These are phyloP conservation scores for Lamprologus ornatipinnis DNA, from an alignment of 2,113 vertebrate genomes.

Conservation along the genomic window DNA sequence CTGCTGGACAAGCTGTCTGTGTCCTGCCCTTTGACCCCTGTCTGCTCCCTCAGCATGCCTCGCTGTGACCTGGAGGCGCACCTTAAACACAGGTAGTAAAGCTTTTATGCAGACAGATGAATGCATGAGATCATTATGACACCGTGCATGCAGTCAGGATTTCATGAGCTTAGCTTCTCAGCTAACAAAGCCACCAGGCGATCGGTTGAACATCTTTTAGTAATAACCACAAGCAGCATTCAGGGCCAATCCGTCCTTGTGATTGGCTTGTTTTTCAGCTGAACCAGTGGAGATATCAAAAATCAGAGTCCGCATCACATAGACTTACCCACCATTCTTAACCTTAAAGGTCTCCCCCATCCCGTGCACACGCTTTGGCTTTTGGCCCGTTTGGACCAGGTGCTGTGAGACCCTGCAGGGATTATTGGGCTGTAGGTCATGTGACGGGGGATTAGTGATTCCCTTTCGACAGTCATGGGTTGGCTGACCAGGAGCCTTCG, in stretches of 20 bases:
- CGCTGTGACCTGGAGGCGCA: constrained; percentile 93
- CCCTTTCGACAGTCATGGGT: constrained; percentile 60
- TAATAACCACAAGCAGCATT: background rate
- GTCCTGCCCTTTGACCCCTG: constrained; percentile 83
- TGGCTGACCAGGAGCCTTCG: constrained; percentile 43
- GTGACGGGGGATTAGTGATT: constrained; percentile 72
- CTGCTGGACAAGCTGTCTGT: constrained; percentile 92
- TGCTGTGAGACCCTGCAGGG: constrained; percentile 56
- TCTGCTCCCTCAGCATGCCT: constrained; percentile 90
- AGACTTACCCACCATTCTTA: background rate
- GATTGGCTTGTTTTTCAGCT: background rate
- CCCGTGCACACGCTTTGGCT: constrained; percentile 26
- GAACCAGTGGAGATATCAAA: background rate
- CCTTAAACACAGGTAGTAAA: constrained; percentile 90
- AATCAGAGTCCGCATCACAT: background rate
- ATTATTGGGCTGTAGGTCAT: constrained; percentile 72
- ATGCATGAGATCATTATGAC: background rate
- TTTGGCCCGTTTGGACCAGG: constrained; percentile 51
- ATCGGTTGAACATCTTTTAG: background rate
- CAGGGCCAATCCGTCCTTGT: background rate
- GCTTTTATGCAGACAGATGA: background rate
- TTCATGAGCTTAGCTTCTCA: background rate
- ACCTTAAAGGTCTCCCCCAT: background rate
- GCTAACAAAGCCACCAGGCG: background rate
- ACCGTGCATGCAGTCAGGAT: background rate